These are phyloP conservation scores for Oreocharis arfaki DNA, from an alignment of 2,113 vertebrate genomes.

Conservation along the genomic window DNA sequence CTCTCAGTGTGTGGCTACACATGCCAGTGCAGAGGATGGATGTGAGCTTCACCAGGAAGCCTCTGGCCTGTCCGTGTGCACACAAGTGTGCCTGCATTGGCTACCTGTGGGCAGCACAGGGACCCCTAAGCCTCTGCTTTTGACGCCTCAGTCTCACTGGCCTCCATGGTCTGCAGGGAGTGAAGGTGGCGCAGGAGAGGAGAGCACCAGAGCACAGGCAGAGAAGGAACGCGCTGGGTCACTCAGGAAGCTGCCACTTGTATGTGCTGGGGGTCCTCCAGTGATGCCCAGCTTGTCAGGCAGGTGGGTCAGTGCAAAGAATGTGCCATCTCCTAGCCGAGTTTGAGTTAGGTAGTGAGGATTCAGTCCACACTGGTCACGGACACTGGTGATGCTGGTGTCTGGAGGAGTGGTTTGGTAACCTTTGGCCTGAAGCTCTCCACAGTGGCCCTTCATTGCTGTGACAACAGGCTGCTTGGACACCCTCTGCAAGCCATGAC, in stretches of 20 bases:
- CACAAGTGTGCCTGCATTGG: fast-evolving
- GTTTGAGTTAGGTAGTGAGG: neutral
- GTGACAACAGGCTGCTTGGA: neutral
- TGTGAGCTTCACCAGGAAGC: neutral
- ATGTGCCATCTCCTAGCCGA: neutral
- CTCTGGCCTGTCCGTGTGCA: neutral
- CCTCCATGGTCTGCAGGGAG: neutral
- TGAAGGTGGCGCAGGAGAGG: neutral
- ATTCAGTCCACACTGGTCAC: neutral
- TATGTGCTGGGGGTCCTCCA: neutral
- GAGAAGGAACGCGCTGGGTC: neutral
- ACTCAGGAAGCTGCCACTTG: neutral
- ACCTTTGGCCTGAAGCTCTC: neutral
- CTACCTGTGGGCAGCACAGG: neutral
- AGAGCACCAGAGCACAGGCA: neutral
- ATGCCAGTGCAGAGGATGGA: neutral
- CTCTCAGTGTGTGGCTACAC: neutral
- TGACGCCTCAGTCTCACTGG: neutral
- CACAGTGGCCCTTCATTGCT: neutral
- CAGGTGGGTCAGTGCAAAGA: neutral
- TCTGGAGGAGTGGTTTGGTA: neutral
- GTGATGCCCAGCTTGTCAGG: neutral
- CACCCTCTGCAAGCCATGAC: neutral
- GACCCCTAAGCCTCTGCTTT: neutral
- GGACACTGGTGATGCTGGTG: neutral